Evolutionary conservation across 2,888 invertebrate species (phyloP).

Genomic region (Phasia obesa): DNA sequence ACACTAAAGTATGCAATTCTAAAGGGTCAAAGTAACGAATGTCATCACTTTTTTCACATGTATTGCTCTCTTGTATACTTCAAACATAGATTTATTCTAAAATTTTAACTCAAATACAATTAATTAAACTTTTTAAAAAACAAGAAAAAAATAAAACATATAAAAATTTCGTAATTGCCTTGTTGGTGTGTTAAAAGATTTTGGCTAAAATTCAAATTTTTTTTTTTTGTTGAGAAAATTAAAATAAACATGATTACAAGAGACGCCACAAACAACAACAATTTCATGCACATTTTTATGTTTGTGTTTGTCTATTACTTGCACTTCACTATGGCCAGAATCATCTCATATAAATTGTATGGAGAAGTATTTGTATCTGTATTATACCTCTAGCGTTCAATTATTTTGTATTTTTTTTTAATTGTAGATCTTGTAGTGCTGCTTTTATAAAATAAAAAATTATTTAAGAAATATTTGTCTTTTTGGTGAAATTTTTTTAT

Average conservation of each 20-base stretch:
- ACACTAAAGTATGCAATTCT: not conserved
- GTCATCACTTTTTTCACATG: not conserved
- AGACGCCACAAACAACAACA: slow-evolving; percentile 44
- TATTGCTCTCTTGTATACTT: not conserved
- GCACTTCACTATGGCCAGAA: slow-evolving; percentile 3
- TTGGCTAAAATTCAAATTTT: slow-evolving; percentile 67
- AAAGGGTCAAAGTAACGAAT: slow-evolving; percentile 43
- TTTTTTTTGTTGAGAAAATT: slow-evolving; percentile 36
- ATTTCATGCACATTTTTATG: slow-evolving; percentile 25
- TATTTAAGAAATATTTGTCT: no score
- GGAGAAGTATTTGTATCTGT: not conserved
- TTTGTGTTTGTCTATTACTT: slow-evolving; percentile 43
- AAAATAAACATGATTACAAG: slow-evolving; percentile 60
- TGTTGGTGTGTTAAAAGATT: slow-evolving; percentile 40
- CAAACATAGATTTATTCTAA: not conserved
- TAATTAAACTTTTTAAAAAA: slow-evolving; percentile 1
- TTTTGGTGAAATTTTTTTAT: no score
- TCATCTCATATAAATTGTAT: slow-evolving; percentile 3
- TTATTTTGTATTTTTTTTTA: no score
- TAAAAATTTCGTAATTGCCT: slow-evolving; percentile 65
- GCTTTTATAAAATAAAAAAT: no score
- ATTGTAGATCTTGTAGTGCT: no score
- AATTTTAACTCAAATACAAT: not conserved
- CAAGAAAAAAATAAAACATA: slow-evolving; percentile 37
- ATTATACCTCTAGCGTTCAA: no score